Conservation (phyloP, 2,113 vertebrate species). For the Galeopterus variegatus region DNA sequence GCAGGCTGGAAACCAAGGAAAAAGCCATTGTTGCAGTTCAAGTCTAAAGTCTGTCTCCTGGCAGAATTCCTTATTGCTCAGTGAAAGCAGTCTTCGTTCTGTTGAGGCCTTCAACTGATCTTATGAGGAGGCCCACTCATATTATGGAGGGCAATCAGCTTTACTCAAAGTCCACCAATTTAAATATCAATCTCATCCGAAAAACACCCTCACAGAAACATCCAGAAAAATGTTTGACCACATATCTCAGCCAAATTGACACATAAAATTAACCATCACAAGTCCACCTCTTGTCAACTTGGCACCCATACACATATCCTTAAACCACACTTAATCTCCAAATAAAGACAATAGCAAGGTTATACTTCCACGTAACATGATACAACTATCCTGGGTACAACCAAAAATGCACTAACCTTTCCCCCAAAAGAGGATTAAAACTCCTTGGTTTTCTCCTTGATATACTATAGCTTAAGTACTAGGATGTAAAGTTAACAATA, state of each 20-base stretch:
- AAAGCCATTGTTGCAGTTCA: neutral
- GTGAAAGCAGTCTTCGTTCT: neutral
- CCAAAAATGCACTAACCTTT: neutral
- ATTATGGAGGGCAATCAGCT: neutral
- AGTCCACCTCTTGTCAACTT: neutral
- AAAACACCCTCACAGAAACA: neutral
- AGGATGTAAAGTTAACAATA: neutral
- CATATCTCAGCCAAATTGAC: neutral
- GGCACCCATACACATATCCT: neutral
- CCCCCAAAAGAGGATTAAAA: neutral
- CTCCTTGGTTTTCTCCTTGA: neutral
- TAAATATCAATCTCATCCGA: neutral
- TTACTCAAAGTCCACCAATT: neutral
- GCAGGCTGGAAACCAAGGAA: neutral
- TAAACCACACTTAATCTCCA: neutral
- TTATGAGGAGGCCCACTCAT: neutral
- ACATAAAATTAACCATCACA: neutral
- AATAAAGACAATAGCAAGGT: neutral
- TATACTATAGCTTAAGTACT: neutral
- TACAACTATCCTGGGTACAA: neutral
- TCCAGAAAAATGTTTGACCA: neutral
- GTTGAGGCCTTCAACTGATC: neutral
- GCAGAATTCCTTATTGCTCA: neutral
- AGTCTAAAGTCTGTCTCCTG: neutral
- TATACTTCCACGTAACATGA: neutral